Evolutionary conservation across 2,888 invertebrate genomes (phyloP).

Genomic region (Chalcis sispes): DNA sequence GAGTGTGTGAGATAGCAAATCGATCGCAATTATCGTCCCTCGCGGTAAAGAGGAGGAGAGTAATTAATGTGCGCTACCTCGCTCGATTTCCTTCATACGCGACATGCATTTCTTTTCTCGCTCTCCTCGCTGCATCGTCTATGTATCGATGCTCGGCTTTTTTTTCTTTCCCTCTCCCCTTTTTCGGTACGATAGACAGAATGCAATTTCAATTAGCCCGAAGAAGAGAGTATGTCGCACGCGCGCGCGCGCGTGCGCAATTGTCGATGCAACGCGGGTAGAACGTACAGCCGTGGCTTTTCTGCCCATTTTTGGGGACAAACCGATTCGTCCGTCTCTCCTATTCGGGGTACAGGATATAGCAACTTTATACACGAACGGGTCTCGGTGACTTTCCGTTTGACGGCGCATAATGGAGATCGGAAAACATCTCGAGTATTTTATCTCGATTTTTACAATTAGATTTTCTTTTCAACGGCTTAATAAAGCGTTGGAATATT

Average conservation of each 20-base stretch:
- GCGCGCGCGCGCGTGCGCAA: background rate
- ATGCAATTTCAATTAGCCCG: slow-evolving; percentile 41
- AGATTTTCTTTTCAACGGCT: too few relatives aligned
- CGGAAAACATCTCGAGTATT: too few relatives aligned
- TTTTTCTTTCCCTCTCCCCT: background rate
- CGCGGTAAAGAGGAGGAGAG: too few relatives aligned
- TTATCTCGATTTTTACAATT: too few relatives aligned
- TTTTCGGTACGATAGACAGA: background rate
- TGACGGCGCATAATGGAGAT: too few relatives aligned
- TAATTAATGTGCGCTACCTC: slow-evolving; percentile 38
- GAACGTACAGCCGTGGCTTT: background rate
- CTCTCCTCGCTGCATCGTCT: background rate
- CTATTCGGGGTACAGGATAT: too few relatives aligned
- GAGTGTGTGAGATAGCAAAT: too few relatives aligned
- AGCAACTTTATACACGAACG: too few relatives aligned
- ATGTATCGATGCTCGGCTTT: background rate
- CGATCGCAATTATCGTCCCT: background rate
- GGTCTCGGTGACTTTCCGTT: too few relatives aligned
- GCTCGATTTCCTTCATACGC: slow-evolving; percentile 41
- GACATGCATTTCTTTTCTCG: slow-evolving; percentile 25
- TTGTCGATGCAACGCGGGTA: background rate
- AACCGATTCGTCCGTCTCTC: background rate
- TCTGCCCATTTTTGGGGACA: too few relatives aligned
- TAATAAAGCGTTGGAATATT: too few relatives aligned
- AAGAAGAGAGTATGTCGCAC: too few relatives aligned